A percentile compares a stretch with the other conserved stretches of the same genome.
Conservation (phyloP, 2,797 vertebrate species). For the Denticeps clupeoides region DNA sequence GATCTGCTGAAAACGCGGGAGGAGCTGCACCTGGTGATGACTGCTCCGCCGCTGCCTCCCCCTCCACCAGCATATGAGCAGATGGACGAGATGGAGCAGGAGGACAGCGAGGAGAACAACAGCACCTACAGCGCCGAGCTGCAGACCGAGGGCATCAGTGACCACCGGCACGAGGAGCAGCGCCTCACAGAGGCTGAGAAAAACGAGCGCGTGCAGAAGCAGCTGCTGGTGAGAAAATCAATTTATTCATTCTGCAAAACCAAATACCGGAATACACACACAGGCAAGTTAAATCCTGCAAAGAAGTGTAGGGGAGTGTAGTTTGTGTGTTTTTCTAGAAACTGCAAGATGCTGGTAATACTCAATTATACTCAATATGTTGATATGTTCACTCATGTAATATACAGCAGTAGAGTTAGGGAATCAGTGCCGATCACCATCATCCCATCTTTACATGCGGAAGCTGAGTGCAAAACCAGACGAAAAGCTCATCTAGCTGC, state of each 20-base stretch:
- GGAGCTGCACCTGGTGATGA: constrained; percentile 77
- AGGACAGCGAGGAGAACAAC: constrained; percentile 67
- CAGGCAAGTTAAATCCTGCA: too few relatives aligned
- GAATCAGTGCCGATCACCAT: too few relatives aligned
- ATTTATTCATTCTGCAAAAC: too few relatives aligned
- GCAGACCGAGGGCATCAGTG: constrained; percentile 63
- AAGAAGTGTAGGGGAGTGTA: too few relatives aligned
- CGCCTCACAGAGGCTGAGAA: constrained; percentile 84
- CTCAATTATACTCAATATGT: too few relatives aligned
- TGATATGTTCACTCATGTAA: too few relatives aligned
- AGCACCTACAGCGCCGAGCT: constrained; percentile 78
- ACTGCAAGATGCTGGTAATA: too few relatives aligned
- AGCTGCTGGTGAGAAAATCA: constrained; percentile 70
- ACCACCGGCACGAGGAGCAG: constrained; percentile 78
- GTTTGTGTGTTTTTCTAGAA: too few relatives aligned
- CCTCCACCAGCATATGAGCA: constrained; percentile 66
- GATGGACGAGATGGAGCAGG: constrained; percentile 58
- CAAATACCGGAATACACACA: background rate
- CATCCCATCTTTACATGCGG: too few relatives aligned
- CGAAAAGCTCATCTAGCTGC: too few relatives aligned
- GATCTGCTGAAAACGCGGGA: constrained; percentile 81
- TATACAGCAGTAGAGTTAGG: too few relatives aligned
- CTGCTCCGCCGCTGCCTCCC: constrained; percentile 62
- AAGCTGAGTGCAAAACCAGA: too few relatives aligned
- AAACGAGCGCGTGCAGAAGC: constrained; percentile 82